phyloP scores from a whole-genome alignment of 1,140 invertebrate species.

The Harpegnathos saltator region DNA sequence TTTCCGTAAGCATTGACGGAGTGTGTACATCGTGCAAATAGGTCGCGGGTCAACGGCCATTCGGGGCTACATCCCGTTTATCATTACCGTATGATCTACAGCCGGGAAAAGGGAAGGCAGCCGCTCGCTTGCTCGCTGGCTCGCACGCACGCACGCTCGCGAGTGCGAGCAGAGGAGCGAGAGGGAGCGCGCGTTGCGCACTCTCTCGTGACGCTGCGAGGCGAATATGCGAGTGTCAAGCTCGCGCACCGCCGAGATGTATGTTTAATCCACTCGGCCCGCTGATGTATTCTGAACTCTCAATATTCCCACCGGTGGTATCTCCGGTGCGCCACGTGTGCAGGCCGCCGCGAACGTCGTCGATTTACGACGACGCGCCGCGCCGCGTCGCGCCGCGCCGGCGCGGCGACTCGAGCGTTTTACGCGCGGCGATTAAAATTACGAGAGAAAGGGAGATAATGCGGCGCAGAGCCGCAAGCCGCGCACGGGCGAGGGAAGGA shows the following conservation, averaged over 20 bases:
- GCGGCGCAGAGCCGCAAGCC: background rate
- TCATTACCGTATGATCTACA: constrained; percentile 63
- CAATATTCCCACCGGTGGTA: background rate
- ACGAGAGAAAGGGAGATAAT: constrained; percentile 4
- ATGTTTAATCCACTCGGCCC: constrained; percentile 20
- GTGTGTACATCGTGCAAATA: constrained; percentile 62
- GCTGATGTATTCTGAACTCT: background rate
- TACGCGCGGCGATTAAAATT: constrained; percentile 31
- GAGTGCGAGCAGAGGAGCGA: background rate
- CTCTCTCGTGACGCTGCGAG: constrained; percentile 26
- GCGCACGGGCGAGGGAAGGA: background rate
- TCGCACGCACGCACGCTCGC: too few species aligned
- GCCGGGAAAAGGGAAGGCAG: constrained; percentile 53
- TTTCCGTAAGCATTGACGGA: constrained; percentile 63
- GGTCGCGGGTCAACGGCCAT: constrained; percentile 64
- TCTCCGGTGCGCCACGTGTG: background rate
- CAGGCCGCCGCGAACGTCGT: background rate
- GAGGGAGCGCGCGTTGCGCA: constrained; percentile 1
- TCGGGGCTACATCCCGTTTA: constrained; percentile 62
- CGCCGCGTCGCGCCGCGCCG: too few species aligned
- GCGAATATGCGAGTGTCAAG: constrained; percentile 38
- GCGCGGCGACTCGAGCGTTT: background rate
- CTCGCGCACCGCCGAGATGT: background rate
- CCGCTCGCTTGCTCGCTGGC: constrained; percentile 33
- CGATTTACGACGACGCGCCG: background rate